A percentile compares a stretch with the other conserved stretches of the same genome.
Conservation (phyloP, 2,888 invertebrate genomes). For the Phengaris arion region DNA sequence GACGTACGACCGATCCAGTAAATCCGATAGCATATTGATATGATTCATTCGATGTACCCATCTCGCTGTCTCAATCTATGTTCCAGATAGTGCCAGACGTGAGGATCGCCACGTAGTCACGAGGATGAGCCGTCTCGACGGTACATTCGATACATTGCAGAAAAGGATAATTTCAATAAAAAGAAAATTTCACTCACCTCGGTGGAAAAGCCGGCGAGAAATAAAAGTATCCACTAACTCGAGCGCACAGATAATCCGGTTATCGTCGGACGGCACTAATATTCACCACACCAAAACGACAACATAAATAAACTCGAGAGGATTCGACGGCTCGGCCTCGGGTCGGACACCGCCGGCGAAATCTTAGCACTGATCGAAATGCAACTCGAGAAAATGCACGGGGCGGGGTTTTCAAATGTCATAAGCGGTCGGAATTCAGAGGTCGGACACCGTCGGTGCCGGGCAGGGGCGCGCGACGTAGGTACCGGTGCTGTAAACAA, state of each 20-base stretch:
- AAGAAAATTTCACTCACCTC: conserved; percentile 66
- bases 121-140: conserved; percentile 42
- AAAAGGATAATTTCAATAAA: conserved; percentile 48
- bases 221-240: conserved; percentile 74
- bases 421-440: conserved; percentile 72
- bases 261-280: conserved; percentile 77
- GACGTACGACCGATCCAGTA: background rate
- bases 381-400: conserved; percentile 72
- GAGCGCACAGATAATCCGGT: conserved; percentile 77
- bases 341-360: conserved; percentile 58
- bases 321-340: conserved; percentile 57
- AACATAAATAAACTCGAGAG: conserved; percentile 76
- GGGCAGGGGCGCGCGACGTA: conserved; percentile 48
- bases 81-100: conserved; percentile 55
- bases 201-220: conserved; percentile 60
- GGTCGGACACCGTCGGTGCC: conserved; percentile 68
- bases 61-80: conserved; percentile 48
- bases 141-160: conserved; percentile 50
- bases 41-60: conserved; percentile 9
- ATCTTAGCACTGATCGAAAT: conserved; percentile 70
- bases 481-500: conserved; percentile 56
- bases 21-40: conserved; percentile 16
- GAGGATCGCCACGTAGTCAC: conserved; percentile 70
- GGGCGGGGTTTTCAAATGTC: conserved; percentile 78
- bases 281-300: conserved; percentile 79